Conservation (phyloP, 1,140 invertebrate genomes). For the Lerema accius region DNA sequence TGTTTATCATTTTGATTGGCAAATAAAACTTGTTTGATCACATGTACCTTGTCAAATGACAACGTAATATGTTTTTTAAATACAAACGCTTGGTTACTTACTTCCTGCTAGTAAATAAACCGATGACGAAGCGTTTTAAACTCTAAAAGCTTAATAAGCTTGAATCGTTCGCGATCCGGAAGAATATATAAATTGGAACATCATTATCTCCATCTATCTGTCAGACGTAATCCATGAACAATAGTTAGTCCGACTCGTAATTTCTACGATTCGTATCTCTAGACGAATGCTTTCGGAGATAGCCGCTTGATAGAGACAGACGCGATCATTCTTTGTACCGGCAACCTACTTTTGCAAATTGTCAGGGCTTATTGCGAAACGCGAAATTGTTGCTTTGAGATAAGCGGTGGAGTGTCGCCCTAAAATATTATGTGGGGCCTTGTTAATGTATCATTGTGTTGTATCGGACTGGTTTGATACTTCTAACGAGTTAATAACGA, state of each 20-base stretch:
- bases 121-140: not conserved
- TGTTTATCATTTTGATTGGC: too few relatives aligned
- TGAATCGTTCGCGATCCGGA: slow-evolving; percentile 8
- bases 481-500: not conserved
- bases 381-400: slow-evolving; percentile 19
- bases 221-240: slow-evolving; percentile 50
- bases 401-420: slow-evolving; percentile 6
- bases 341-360: slow-evolving; percentile 36
- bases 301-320: slow-evolving; percentile 38
- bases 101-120: too few relatives aligned
- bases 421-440: slow-evolving; percentile 12
- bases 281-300: slow-evolving; percentile 43
- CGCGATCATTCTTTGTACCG: slow-evolving; percentile 36
- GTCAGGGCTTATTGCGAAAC: slow-evolving; percentile 34
- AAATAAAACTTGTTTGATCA: too few relatives aligned
- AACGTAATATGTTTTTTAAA: too few relatives aligned
- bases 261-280: slow-evolving; percentile 45
- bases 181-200: slow-evolving; percentile 45
- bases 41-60: too few relatives aligned
- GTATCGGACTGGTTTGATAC: slow-evolving; percentile 12
- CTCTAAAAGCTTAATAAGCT: not conserved
- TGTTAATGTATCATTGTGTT: slow-evolving; percentile 12
- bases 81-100: too few relatives aligned
- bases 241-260: slow-evolving; percentile 43
- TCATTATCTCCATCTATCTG: slow-evolving; percentile 47